Conservation (phyloP, 2,888 invertebrate genomes). For the Subacronicta megacephala region DNA sequence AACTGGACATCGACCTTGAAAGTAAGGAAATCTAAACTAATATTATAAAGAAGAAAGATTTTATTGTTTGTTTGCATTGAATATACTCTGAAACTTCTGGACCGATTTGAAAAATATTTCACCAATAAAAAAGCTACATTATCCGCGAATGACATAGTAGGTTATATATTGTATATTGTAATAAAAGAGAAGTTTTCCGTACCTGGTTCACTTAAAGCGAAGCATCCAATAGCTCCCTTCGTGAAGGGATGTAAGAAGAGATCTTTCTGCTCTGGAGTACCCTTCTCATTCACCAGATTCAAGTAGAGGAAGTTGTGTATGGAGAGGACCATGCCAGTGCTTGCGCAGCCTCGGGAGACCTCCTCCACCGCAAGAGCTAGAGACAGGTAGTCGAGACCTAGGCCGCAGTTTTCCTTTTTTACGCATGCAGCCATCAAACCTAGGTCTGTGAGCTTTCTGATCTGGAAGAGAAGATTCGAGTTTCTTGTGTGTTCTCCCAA, state of each 20-base stretch:
- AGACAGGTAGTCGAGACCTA: slow-evolving; percentile 92
- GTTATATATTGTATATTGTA: no score
- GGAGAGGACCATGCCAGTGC: slow-evolving; percentile 93
- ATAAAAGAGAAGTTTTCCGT: slow-evolving; percentile 36
- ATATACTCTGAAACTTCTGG: no score
- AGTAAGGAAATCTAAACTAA: no score
- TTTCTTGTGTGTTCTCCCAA: no score
- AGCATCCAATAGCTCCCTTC: slow-evolving; percentile 92
- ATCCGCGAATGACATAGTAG: no score
- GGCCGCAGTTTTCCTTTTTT: slow-evolving; percentile 91
- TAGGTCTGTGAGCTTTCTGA: slow-evolving; percentile 91
- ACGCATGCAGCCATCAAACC: slow-evolving; percentile 93
- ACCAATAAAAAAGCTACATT: no score
- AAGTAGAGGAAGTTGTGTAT: slow-evolving; percentile 94
- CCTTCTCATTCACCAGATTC: slow-evolving; percentile 91
- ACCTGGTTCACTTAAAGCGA: slow-evolving; percentile 95
- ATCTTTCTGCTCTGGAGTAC: slow-evolving; percentile 91
- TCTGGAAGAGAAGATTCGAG: slow-evolving; percentile 77
- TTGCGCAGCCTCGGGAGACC: slow-evolving; percentile 93
- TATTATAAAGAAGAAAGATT: no score
- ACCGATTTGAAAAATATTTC: no score
- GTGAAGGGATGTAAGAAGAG: slow-evolving; percentile 90
- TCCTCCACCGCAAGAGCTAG: slow-evolving; percentile 94
- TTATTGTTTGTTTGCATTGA: no score
- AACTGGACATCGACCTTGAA: no score